These are phyloP conservation scores for Ctenochaetus hawaiiensis DNA, from an alignment of 2,797 vertebrate genomes.

Conservation along the genomic window DNA sequence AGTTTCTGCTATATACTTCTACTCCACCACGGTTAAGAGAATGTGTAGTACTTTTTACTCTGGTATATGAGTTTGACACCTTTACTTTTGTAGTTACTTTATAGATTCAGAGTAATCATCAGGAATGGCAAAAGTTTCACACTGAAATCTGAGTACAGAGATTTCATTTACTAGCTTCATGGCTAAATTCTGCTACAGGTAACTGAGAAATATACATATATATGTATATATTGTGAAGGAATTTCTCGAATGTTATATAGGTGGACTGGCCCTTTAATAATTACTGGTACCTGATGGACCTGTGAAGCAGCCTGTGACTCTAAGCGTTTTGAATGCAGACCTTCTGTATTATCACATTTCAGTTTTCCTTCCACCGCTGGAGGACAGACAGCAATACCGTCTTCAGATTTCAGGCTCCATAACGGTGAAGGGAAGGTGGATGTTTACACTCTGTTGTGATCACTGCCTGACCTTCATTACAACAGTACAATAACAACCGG, in stretches of 20 bases:
- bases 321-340: neutral
- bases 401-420: constrained; percentile 12
- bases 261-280: neutral
- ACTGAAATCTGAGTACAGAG: no score
- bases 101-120: no score
- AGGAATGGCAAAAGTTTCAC: no score
- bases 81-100: no score
- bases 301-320: neutral
- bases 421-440: constrained; percentile 16
- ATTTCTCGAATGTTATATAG: no score
- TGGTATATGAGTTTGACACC: no score
- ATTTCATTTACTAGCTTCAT: neutral
- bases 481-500: constrained; percentile 36
- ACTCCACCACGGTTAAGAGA: no score
- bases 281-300: neutral
- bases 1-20: no score
- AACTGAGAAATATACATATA: neutral
- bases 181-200: neutral
- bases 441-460: constrained; percentile 29
- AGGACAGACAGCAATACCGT: neutral
- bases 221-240: no score
- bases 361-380: neutral
- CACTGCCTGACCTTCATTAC: constrained; percentile 34
- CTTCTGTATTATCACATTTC: neutral
- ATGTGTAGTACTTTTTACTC: no score